These are phyloP conservation scores for Zaprionus vittiger DNA, from an alignment of 1,140 invertebrate genomes.

Conservation along the genomic window DNA sequence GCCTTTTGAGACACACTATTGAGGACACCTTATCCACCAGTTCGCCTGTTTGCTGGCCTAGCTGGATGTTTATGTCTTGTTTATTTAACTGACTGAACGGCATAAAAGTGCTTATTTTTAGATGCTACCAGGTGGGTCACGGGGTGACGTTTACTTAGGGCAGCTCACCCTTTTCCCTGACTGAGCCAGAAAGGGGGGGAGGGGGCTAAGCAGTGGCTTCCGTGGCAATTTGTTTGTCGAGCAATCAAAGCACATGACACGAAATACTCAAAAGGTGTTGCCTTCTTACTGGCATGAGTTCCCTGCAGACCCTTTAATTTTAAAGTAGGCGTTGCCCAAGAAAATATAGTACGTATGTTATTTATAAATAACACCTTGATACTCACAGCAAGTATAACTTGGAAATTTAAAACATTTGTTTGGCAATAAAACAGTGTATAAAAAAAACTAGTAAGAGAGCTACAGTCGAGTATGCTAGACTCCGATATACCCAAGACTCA, in stretches of 20 bases:
- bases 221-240: slow-evolving; percentile 26
- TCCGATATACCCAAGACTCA: too few relatives aligned
- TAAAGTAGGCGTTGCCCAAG: not conserved
- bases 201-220: slow-evolving; percentile 17
- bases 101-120: slow-evolving; percentile 74
- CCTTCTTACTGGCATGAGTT: not conserved
- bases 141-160: slow-evolving; percentile 19
- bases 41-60: slow-evolving; percentile 22
- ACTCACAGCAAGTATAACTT: not conserved
- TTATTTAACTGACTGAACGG: slow-evolving; percentile 62
- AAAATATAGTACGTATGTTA: too few relatives aligned
- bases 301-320: not conserved
- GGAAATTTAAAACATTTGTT: not conserved
- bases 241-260: slow-evolving; percentile 13
- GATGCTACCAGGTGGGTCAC: slow-evolving; percentile 48
- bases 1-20: slow-evolving; percentile 62
- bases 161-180: slow-evolving; percentile 1
- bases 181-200: not conserved
- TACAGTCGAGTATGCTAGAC: too few relatives aligned
- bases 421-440: not conserved
- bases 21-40: slow-evolving; percentile 41
- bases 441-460: too few relatives aligned
- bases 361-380: not conserved
- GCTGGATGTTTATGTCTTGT: slow-evolving; percentile 56
- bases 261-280: slow-evolving; percentile 15